phyloP scores from a whole-genome alignment of 2,888 invertebrate species.

The Liopterus haemorrhoidalis region DNA sequence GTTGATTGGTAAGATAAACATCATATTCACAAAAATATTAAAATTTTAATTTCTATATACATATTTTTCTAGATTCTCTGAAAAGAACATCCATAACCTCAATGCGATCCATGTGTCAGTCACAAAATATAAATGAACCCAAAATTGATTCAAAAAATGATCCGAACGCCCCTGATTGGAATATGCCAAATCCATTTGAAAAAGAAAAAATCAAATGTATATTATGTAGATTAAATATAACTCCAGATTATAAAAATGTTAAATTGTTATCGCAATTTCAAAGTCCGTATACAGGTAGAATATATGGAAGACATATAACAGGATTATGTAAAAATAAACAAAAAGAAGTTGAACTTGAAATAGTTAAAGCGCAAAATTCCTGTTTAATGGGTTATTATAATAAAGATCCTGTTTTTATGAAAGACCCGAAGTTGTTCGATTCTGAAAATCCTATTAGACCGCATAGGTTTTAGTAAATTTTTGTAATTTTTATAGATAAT shows the following conservation, averaged over 20 bases:
- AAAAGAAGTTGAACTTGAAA: conserved; percentile 63
- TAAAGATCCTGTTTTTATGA: conserved; percentile 72
- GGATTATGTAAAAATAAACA: conserved; percentile 85
- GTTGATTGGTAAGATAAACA: too few species aligned
- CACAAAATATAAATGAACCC: neutral
- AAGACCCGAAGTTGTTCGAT: conserved; percentile 88
- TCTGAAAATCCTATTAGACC: conserved; percentile 75
- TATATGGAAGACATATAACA: conserved; percentile 90
- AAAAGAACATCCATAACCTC: conserved; percentile 5
- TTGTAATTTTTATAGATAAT: conserved; percentile 12
- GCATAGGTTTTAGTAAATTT: conserved; percentile 61
- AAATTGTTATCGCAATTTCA: conserved; percentile 91
- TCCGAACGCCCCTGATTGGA: conserved; percentile 48
- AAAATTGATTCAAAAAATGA: conserved; percentile 6
- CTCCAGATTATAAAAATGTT: conserved; percentile 85
- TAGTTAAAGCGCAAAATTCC: conserved; percentile 66
- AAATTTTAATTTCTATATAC: too few species aligned
- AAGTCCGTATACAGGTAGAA: conserved; percentile 87
- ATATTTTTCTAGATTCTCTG: too few species aligned
- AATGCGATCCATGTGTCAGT: too few species aligned
- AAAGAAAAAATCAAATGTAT: conserved; percentile 69
- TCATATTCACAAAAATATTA: too few species aligned
- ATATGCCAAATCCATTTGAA: conserved; percentile 75
- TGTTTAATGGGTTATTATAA: conserved; percentile 79
- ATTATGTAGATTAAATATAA: conserved; percentile 75